phyloP scores from a whole-genome alignment of 2,888 invertebrate species.

The Microctonus brassicae region DNA sequence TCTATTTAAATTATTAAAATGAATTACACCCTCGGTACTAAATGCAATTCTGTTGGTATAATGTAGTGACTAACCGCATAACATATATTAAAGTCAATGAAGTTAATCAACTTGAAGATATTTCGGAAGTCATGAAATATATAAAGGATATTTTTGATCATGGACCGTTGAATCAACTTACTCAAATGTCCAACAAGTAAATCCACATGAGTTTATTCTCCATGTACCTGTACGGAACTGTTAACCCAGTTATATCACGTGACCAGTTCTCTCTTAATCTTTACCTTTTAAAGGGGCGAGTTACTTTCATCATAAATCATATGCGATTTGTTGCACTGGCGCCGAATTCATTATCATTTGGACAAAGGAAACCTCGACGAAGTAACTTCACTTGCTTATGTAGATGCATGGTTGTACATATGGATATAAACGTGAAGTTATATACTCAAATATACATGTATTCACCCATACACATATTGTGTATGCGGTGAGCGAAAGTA shows the following conservation, averaged over 20 bases:
- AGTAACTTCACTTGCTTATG: neutral
- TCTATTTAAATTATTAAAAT: neutral
- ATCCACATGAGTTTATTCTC: neutral
- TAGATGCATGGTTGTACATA: too few relatives aligned
- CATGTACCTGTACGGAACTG: conserved; percentile 13
- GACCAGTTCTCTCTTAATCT: conserved; percentile 5
- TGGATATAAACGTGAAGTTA: too few relatives aligned
- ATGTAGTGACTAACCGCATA: conserved; percentile 13
- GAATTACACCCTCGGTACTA: neutral
- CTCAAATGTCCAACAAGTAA: conserved; percentile 24
- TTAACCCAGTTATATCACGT: conserved; percentile 21
- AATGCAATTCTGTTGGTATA: neutral
- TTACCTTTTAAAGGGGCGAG: neutral
- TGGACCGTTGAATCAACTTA: conserved; percentile 30
- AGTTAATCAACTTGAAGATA: conserved; percentile 33
- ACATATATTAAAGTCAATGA: too few relatives aligned
- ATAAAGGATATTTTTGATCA: conserved; percentile 37
- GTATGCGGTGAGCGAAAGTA: conserved; percentile 1
- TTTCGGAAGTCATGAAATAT: conserved; percentile 35
- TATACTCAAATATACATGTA: too few relatives aligned
- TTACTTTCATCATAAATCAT: conserved; percentile 27
- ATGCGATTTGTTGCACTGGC: conserved; percentile 11
- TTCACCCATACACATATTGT: conserved; percentile 13
- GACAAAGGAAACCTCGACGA: conserved; percentile 27
- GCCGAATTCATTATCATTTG: conserved; percentile 17